Evolutionary conservation across 1,140 invertebrate species (phyloP).

Genomic region (Harpegnathos saltator): DNA sequence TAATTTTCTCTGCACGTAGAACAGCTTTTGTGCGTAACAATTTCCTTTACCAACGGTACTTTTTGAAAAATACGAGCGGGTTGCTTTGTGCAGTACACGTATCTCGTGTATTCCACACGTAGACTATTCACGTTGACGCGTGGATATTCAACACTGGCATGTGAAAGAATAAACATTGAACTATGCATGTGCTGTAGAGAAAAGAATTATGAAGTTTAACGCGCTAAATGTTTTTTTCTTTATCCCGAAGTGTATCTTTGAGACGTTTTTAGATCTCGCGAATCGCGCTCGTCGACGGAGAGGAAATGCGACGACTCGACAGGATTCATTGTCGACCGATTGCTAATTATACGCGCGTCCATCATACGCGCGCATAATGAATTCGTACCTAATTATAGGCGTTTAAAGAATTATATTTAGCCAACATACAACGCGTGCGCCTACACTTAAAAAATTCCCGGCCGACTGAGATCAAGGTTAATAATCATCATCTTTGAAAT

Average conservation of each 20-base stretch:
- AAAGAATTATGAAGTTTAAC: slow-evolving; percentile 20
- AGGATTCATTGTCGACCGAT: slow-evolving; percentile 25
- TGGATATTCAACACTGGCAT: slow-evolving; percentile 16
- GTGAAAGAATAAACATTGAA: slow-evolving; percentile 14
- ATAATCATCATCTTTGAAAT: no score
- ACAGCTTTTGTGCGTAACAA: not conserved
- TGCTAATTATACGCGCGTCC: slow-evolving; percentile 53
- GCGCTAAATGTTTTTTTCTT: slow-evolving; percentile 13
- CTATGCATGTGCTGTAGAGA: slow-evolving; percentile 8
- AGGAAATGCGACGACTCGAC: slow-evolving; percentile 13
- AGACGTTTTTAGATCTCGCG: slow-evolving; percentile 12
- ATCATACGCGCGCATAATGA: slow-evolving; percentile 15
- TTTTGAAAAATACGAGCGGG: not conserved
- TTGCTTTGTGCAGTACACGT: not conserved
- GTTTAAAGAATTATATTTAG: slow-evolving; percentile 30
- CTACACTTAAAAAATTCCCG: slow-evolving; percentile 48
- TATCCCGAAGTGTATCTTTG: slow-evolving; percentile 22
- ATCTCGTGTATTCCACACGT: slow-evolving; percentile 23
- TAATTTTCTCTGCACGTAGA: not conserved
- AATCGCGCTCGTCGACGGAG: slow-evolving; percentile 27
- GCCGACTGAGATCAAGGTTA: no score
- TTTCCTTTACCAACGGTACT: not conserved
- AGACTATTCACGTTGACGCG: slow-evolving; percentile 23
- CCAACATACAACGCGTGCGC: slow-evolving; percentile 12
- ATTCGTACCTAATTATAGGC: slow-evolving; percentile 31